These are phyloP conservation scores for Ardeotis arabs DNA, from an alignment of 2,113 vertebrate species.

Conservation along the genomic window DNA sequence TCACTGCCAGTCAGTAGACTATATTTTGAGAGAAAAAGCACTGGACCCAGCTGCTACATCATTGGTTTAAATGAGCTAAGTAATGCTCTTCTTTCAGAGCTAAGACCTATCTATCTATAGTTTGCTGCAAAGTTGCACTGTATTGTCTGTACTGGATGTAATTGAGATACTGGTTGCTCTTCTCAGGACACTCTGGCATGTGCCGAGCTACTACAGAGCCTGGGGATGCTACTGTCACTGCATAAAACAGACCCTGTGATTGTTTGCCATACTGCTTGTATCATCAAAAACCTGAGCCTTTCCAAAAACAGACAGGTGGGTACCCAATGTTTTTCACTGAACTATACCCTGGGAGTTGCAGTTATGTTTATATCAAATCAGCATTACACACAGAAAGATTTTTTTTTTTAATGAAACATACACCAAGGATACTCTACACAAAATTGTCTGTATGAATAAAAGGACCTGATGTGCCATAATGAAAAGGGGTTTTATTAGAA, in stretches of 20 bases:
- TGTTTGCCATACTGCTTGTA: slow-evolving; percentile 68
- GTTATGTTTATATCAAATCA: not conserved
- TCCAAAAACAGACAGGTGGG: slow-evolving; percentile 58
- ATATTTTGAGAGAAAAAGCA: not conserved
- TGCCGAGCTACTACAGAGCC: slow-evolving; percentile 71
- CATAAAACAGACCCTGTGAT: slow-evolving; percentile 64
- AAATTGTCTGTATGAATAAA: not conserved
- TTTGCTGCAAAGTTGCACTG: not conserved
- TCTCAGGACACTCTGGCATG: slow-evolving; percentile 72
- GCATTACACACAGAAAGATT: not conserved
- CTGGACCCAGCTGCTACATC: not conserved
- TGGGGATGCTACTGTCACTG: slow-evolving; percentile 68
- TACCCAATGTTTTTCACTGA: not conserved
- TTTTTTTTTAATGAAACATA: not conserved
- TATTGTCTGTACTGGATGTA: not conserved
- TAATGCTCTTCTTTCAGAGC: not conserved
- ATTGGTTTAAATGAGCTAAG: not conserved
- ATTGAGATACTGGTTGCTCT: not conserved
- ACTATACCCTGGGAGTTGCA: not conserved
- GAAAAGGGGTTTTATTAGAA: not conserved
- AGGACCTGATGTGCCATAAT: not conserved
- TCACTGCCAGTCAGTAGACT: not conserved
- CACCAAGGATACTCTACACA: not conserved
- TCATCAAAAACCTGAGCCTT: slow-evolving; percentile 70
- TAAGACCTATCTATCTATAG: rapidly evolving